Base-by-base conservation (phyloP, 2,888 invertebrate species). In the Orchesella flavescens region DNA sequence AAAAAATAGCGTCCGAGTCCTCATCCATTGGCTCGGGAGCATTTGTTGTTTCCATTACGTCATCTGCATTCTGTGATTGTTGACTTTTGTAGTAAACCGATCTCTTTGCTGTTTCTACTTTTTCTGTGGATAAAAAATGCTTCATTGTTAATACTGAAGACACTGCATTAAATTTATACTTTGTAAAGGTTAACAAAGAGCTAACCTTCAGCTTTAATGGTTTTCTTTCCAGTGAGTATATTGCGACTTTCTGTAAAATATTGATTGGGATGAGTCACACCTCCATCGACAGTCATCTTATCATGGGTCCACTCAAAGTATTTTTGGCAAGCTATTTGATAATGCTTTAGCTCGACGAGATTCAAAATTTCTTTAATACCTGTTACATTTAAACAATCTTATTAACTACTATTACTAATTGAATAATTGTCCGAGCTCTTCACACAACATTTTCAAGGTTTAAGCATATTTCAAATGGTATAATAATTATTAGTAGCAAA, bases 231-330 rank as follows among this genome's bases (percentile, higher is more conserved):
- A 7, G 74, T 76, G 1, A 89, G 78, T 3, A 93, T 88, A 87
- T 92, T 93, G 88, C 93, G 93, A 89, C 95, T 96, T 89, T 96
- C 95, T 17, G 79, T 93, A 90, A 95, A 98, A 90, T 95, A 98
- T 87, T 95, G 95, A 91, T 98, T 98, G 0, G 98, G 98, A 91
- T 98, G 98, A 89, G 94, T 93, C 55, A 97, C 94, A 1, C 93
- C 93, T 57, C 93, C 91, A 55, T 93, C 93, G 15, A 93, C 89
- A n/a, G 92, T 91, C 5, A 92, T 91, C 87, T 93, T 93, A 87
- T 89, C 89, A 87, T 95, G 95, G 0, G 92, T 92, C 72, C 92
- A 91, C 91, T 95, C 94, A 91, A 96, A 97, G 90, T 95, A 96
- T 89, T 94, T 94, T 59, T 94, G 94, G 90, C 98, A 98, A 0